Evolutionary conservation across 2,113 vertebrate species (phyloP).

Genomic region (Gymnogyps californianus): DNA sequence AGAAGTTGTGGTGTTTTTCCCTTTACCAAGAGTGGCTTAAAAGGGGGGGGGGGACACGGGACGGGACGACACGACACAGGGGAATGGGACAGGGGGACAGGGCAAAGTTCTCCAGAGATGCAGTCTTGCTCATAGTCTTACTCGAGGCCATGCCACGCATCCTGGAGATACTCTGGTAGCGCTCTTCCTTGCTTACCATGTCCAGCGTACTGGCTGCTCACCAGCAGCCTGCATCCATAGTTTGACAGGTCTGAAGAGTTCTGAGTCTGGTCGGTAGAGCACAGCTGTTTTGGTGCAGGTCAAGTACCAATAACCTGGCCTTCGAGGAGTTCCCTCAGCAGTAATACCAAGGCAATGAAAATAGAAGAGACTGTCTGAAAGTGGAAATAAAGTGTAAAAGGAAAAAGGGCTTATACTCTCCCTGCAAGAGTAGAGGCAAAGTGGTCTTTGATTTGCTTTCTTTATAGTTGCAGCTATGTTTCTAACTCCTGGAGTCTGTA

Average conservation of each 20-base stretch:
- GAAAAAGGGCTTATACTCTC: background rate
- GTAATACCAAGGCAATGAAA: background rate
- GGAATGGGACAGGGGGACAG: background rate
- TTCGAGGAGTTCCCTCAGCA: background rate
- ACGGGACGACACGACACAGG: too few relatives aligned
- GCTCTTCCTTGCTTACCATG: fast-evolving
- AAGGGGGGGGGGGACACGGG: fast-evolving
- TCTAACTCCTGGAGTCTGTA: background rate
- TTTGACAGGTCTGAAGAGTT: background rate
- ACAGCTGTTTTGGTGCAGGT: background rate
- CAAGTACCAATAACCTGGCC: background rate
- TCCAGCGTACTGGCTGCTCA: fast-evolving
- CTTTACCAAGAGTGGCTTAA: background rate
- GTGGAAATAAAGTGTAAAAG: background rate
- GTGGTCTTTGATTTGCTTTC: background rate
- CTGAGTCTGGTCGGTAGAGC: background rate
- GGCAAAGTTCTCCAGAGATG: background rate
- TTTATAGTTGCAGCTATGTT: background rate
- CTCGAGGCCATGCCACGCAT: fast-evolving
- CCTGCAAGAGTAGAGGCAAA: background rate
- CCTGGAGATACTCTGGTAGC: background rate
- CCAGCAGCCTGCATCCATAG: background rate
- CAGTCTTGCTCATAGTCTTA: background rate
- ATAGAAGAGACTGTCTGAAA: background rate
- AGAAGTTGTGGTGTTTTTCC: background rate